phyloP scores from a whole-genome alignment of 2,888 invertebrate species.

The Cephus sareptanus region DNA sequence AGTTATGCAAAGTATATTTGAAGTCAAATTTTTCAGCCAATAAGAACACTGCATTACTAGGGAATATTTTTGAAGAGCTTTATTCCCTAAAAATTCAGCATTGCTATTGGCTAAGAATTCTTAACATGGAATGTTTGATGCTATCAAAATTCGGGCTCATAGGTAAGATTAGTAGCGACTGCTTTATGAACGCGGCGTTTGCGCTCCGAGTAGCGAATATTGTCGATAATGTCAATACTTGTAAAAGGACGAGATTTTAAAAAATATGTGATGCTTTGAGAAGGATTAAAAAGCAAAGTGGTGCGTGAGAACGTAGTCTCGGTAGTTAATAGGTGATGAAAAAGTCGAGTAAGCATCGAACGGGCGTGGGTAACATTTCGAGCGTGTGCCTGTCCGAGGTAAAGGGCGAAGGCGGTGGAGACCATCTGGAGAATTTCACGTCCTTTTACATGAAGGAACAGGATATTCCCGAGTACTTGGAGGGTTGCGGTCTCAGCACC shows the following conservation, averaged over 20 bases:
- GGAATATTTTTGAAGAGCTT: background rate
- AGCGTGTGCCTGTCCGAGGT: conserved; percentile 53
- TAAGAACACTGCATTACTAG: background rate
- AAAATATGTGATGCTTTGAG: conserved; percentile 25
- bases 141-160: background rate
- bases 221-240: conserved; percentile 55
- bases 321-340: conserved; percentile 43
- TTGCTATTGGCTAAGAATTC: background rate
- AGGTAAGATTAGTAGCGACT: background rate
- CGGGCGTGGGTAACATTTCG: conserved; percentile 57
- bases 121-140: background rate
- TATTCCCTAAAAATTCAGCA: background rate
- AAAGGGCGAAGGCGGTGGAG: conserved; percentile 43
- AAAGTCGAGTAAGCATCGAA: conserved; percentile 52
- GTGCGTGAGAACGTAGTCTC: background rate
- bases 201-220: conserved; percentile 45
- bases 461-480: conserved; percentile 62
- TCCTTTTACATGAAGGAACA: conserved; percentile 62
- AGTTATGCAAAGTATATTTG: background rate
- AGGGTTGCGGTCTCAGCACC: conserved; percentile 60
- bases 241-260: conserved; percentile 30
- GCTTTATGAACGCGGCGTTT: conserved; percentile 37
- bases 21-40: background rate
- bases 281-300: conserved; percentile 9
- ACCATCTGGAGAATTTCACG: conserved; percentile 43